Evolutionary conservation across 23 tunicate species (phyloP).

Genomic region (Oikopleura vanhoeffeni): DNA sequence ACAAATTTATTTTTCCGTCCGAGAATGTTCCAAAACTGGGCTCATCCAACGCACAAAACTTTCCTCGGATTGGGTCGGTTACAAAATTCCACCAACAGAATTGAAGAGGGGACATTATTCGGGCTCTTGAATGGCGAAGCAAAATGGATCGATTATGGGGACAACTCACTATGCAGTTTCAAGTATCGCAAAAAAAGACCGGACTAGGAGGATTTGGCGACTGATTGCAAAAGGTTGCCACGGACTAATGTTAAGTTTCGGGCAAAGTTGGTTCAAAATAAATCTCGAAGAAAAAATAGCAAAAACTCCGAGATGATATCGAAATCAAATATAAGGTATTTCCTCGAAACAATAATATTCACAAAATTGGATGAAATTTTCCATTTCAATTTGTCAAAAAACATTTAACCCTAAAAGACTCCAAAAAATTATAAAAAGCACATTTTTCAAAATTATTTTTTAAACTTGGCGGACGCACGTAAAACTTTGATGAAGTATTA

Average conservation of each 20-base stretch:
- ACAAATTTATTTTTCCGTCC: conserved; percentile 78
- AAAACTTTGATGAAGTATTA: too few species aligned
- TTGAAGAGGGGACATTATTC: conserved; percentile 30
- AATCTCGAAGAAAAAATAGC: conserved; percentile 47
- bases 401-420: too few species aligned
- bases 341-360: too few species aligned
- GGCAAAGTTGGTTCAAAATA: conserved; percentile 51
- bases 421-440: too few species aligned
- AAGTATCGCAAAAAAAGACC: conserved; percentile 53
- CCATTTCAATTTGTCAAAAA: too few species aligned
- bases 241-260: conserved; percentile 49
- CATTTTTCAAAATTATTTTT: too few species aligned
- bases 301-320: conserved; percentile 47
- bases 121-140: conserved; percentile 31
- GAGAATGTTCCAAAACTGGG: conserved; percentile 36
- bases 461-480: too few species aligned
- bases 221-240: too few species aligned
- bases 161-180: not conserved
- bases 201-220: conserved; percentile 72
- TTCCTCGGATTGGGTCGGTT: conserved; percentile 26
- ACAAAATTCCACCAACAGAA: conserved; percentile 39
- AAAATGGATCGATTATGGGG: conserved; percentile 22
- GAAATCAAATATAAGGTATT: conserved; percentile 53
- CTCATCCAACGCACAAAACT: conserved; percentile 38
- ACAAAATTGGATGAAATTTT: too few species aligned